Conservation (phyloP, 2,113 vertebrate genomes). For the Urocolius indicus region DNA sequence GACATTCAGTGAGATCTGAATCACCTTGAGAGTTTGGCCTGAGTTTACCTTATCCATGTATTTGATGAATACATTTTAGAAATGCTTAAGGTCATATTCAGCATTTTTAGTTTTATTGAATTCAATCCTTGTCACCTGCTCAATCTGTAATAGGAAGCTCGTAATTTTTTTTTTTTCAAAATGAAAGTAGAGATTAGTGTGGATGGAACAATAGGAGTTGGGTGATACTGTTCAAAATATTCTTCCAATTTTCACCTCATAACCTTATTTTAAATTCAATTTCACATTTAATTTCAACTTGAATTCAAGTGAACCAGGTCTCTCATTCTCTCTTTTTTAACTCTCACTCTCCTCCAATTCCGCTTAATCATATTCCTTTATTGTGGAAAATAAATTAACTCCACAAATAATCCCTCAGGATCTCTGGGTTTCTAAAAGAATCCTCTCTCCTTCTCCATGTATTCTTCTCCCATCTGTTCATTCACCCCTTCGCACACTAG, state of each 20-base stretch:
- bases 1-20: too few relatives aligned
- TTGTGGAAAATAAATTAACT: slow-evolving; percentile 44
- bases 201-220: background rate
- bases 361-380: slow-evolving; percentile 21
- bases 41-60: background rate
- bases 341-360: background rate
- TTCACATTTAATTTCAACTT: slow-evolving; percentile 24
- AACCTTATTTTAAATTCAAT: background rate
- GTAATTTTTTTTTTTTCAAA: background rate
- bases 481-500: background rate
- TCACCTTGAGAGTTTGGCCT: too few relatives aligned
- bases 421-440: background rate
- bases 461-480: background rate
- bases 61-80: background rate
- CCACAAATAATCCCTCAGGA: slow-evolving; percentile 22
- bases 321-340: background rate
- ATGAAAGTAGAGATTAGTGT: background rate
- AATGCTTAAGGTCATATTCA: background rate
- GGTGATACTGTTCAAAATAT: background rate
- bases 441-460: background rate
- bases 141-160: background rate
- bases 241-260: background rate
- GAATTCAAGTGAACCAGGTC: slow-evolving; percentile 2
- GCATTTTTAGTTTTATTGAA: background rate
- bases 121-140: background rate